A percentile compares a stretch with the other conserved stretches of the same genome.
These are phyloP conservation scores for Drosophila serrata DNA, from an alignment of 1,140 invertebrate species.

Conservation along the genomic window DNA sequence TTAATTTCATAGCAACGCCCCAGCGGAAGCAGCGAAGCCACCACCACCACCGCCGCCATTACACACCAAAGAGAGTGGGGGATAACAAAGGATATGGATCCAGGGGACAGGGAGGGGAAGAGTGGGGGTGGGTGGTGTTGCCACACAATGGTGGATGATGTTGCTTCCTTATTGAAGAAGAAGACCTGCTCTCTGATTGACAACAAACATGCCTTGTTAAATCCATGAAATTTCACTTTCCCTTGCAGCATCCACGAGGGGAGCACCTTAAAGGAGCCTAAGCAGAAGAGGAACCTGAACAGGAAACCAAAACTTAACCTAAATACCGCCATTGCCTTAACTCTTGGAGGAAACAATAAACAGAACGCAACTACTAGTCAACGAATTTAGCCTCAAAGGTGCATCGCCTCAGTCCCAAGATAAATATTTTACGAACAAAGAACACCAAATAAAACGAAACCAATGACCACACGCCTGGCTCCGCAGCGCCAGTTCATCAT, in stretches of 20 bases:
- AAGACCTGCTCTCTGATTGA: constrained; percentile 38
- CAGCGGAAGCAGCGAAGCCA: constrained; percentile 60
- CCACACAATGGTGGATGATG: constrained; percentile 16
- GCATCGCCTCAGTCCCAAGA: constrained; percentile 16
- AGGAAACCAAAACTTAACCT: constrained; percentile 24
- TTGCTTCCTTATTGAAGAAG: constrained; percentile 31
- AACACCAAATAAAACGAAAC: constrained; percentile 35
- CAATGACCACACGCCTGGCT: constrained; percentile 82
- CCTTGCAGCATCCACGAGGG: constrained; percentile 53
- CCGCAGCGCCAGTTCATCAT: constrained; percentile 80
- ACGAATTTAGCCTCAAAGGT: constrained; percentile 66
- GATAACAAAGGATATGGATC: constrained; percentile 40
- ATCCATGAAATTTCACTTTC: constrained; percentile 44
- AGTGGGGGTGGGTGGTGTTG: background rate
- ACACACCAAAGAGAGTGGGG: constrained; percentile 14
- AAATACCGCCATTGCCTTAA: constrained; percentile 77
- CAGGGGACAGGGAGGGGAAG: background rate
- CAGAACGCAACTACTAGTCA: constrained; percentile 59
- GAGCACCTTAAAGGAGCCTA: constrained; percentile 30
- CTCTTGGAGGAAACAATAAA: constrained; percentile 3
- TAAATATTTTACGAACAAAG: background rate
- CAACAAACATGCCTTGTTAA: constrained; percentile 35
- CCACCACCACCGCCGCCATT: constrained; percentile 20
- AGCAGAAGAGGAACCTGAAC: background rate
- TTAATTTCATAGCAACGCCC: constrained; percentile 85